phyloP scores from a whole-genome alignment of 2,113 vertebrate genomes.

The Dasypus novemcinctus region DNA sequence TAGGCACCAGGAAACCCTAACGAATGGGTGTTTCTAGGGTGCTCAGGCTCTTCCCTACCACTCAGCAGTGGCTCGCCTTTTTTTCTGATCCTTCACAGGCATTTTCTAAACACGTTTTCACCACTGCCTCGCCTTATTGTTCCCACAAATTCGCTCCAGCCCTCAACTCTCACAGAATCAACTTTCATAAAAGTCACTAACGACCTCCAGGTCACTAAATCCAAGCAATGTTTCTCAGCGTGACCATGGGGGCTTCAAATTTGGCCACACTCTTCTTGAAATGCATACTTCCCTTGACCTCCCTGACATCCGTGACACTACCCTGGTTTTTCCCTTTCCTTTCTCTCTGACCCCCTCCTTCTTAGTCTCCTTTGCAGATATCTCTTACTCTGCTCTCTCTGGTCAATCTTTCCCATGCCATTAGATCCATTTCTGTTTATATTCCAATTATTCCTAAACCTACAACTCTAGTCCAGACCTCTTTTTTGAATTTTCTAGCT shows the following conservation, averaged over 20 bases:
- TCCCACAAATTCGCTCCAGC: neutral
- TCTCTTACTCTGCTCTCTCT: neutral
- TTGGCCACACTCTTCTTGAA: neutral
- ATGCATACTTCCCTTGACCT: neutral
- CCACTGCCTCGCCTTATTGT: neutral
- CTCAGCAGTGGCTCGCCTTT: neutral
- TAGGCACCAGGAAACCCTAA: neutral
- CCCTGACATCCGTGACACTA: neutral
- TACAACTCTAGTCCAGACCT: neutral
- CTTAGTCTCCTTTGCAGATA: neutral
- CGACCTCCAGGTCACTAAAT: neutral
- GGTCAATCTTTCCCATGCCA: constrained; percentile 26
- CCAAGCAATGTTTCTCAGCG: neutral
- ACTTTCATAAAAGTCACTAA: neutral
- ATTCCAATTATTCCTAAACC: constrained; percentile 17
- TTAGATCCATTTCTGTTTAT: neutral
- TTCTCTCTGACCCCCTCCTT: neutral
- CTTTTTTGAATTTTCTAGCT: neutral
- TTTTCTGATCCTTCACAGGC: neutral
- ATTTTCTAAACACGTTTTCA: neutral
- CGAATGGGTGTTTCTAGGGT: neutral
- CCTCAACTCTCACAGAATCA: neutral
- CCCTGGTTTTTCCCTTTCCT: neutral
- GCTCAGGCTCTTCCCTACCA: neutral
- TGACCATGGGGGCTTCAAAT: neutral